Percentiles rank a stretch among this genome's conserved stretches.
These are phyloP conservation scores for Gryllus bimaculatus DNA, from an alignment of 1,140 invertebrate genomes.

Conservation along the genomic window DNA sequence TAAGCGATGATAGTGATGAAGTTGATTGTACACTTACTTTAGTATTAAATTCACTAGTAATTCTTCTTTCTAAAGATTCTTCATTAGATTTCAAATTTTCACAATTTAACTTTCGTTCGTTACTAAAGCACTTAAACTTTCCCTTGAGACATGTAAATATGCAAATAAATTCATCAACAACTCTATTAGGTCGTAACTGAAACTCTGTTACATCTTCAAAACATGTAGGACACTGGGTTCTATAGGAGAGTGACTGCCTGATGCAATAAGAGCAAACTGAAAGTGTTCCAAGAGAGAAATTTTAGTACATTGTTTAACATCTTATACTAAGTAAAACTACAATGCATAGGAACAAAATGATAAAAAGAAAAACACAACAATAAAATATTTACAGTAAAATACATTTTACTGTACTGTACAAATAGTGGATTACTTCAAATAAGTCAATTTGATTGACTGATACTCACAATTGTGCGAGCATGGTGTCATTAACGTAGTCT, in stretches of 20 bases:
- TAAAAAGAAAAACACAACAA: background rate
- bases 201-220: constrained; percentile 40
- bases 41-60: background rate
- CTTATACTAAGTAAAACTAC: background rate
- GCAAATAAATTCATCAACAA: constrained; percentile 36
- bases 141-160: constrained; percentile 33
- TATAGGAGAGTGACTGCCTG: constrained; percentile 42
- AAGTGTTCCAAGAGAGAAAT: constrained; percentile 20
- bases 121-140: constrained; percentile 22
- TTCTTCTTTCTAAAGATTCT: background rate
- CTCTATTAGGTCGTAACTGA: constrained; percentile 40
- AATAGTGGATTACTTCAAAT: too few species aligned
- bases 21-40: background rate
- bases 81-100: background rate
- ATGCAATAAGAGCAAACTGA: constrained; percentile 49
- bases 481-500: background rate
- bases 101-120: background rate
- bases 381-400: too few species aligned
- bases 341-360: background rate
- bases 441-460: too few species aligned
- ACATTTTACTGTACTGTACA: too few species aligned
- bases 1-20: background rate
- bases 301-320: background rate
- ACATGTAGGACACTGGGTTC: constrained; percentile 44
- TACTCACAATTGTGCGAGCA: background rate